Base-by-base conservation (phyloP, 2,797 vertebrate species). In the Molossus alvarezi region DNA sequence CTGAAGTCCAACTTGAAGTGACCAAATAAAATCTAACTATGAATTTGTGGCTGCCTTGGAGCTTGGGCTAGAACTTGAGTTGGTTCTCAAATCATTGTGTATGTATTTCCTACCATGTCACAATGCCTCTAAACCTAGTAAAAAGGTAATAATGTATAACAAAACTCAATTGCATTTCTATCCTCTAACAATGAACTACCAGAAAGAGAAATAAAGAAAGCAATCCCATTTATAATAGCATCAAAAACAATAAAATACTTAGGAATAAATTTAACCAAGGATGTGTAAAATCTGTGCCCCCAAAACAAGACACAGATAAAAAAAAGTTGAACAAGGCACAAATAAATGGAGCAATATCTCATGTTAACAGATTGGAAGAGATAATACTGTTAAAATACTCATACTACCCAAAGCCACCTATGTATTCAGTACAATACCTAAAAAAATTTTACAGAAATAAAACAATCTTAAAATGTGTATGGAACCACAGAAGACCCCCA, bases 221-320 rank as follows among this genome's bases (percentile, higher is more conserved):
- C 51, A 58, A 67, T 67, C 48, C 8, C 13, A 73, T 58, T 71
- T 87, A 41, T 0, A 57, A 80, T 37, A 67, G 27, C 55, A 90
- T 80, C 55, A 90, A 45, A 84, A 90, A 6, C 17, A 95, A 86
- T 65, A 73, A 73, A 75, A 48, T 57, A 67, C 3, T 65, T 80
- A 86, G 53, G 7, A 51, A n/a, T 51, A 73, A 81, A 37, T 75
- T 91, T 80, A 76, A 64, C 21, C 29, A 87, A 85, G 29, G n/a
- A 67, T 45, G 13, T 75, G 18, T 81, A 73, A 72, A 20, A 58
- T n/a, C 13, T 91, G 15, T 20, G n/a, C 12, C 14, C 13, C 51
- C 57, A 57, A 64, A 91, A 48, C 48, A 64, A 48, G 18, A 18
- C 6, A 76, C 10, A 51, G 51, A 65, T 73, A 3, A 64, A 91